Base-by-base conservation (phyloP, 2,888 invertebrate genomes). In the Trichogramma dendrolimi region DNA sequence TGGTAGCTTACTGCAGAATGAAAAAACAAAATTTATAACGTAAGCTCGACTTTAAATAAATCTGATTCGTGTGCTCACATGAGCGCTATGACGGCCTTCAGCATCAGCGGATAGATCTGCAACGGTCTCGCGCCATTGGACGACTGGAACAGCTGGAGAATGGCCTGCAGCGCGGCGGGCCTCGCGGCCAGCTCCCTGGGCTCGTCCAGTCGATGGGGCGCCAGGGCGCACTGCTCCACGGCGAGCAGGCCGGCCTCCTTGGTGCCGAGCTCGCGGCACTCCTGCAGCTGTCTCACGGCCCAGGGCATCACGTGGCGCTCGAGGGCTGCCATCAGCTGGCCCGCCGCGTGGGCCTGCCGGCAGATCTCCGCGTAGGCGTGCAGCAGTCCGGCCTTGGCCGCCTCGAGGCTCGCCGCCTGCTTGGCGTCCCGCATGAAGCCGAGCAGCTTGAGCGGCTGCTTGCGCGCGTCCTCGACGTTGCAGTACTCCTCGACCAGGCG, bases 221-320 rank as follows among this genome's bases (percentile, higher is more conserved):
- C 72, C 55, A 74, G 70, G 42, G 75, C 74, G 40, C 65, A 75
- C 66, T 75, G 75, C 59, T 77, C 75, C 6, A 78, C 66, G 10
- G 76, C 77, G 4, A 71, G 42, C 4, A 78, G 66, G 4, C 73
- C 77, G 41, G 75, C 74, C 60, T 75, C 74, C 58, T 74, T 74
- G 4, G 71, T 72, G 8, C 58, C 68, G 4, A 68, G 39, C 63
- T 77, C 75, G 58, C 75, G 74, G 44, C 71, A 72, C 1, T 75
- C 74, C 57, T 67, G 72, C 39, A 78, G 63, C 47, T 77, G 76
- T 43, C 68, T 68, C 11, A 76, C 59, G 7, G 74, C 73, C 78
- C 78, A 78, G 4, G 73, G 71, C 2, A 75, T 56, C n/a, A 75
- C 69, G 4, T 72, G 70, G 38, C 67, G 69, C 42, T 77, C 75